phyloP scores from a whole-genome alignment of 2,113 vertebrate genomes.

The Paratilapia polleni region DNA sequence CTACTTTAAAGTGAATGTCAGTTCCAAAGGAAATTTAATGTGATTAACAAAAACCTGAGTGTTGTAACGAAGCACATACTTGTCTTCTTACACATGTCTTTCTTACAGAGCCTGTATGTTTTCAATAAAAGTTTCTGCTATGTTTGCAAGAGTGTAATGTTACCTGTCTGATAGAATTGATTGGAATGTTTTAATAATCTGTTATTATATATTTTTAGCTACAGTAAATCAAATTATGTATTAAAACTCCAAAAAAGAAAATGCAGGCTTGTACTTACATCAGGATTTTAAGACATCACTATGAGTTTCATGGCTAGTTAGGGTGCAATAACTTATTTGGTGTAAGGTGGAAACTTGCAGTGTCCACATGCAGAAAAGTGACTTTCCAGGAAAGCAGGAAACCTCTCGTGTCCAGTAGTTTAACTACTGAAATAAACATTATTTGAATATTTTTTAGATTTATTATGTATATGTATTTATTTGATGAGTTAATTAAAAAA shows the following conservation, averaged over 20 bases:
- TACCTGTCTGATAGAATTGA: conserved; percentile 18
- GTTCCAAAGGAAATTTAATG: conserved; percentile 39
- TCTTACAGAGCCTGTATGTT: conserved; percentile 69
- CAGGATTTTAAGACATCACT: neutral
- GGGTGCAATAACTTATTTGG: neutral
- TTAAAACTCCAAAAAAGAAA: no score
- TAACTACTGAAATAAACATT: neutral
- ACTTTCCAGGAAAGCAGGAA: neutral
- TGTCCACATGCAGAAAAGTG: neutral
- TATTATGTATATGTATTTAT: neutral
- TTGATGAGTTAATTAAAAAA: neutral
- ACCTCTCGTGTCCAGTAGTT: neutral
- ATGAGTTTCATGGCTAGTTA: neutral
- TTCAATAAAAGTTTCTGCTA: conserved; percentile 68
- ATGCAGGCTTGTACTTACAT: neutral
- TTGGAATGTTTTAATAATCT: neutral
- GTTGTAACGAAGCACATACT: conserved; percentile 33
- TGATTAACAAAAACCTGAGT: conserved; percentile 29
- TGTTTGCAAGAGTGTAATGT: conserved; percentile 47
- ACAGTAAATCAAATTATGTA: conserved; percentile 22
- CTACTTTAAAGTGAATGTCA: conserved; percentile 36
- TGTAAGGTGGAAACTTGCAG: neutral
- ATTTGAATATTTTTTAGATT: neutral
- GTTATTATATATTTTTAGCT: conserved; percentile 1
- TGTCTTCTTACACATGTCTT: conserved; percentile 55